These are phyloP conservation scores for Centruroides sculpturatus DNA, from an alignment of 1,140 invertebrate genomes.

Conservation along the genomic window DNA sequence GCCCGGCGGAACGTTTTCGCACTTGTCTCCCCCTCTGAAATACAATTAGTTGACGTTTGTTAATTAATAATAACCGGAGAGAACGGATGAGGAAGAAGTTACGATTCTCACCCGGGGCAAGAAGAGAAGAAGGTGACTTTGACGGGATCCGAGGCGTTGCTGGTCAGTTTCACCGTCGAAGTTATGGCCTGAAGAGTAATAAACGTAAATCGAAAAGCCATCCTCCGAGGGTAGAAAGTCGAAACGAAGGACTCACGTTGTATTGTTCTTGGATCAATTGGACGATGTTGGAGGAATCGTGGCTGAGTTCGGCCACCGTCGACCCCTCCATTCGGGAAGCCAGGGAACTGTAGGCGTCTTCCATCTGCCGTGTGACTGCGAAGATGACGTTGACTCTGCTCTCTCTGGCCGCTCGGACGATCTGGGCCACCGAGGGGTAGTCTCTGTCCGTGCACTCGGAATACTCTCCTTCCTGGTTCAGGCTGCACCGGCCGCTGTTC, in stretches of 20 bases:
- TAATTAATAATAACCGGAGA: no score
- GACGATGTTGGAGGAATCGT: conserved; percentile 86
- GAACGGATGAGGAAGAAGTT: no score
- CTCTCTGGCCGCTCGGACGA: conserved; percentile 68
- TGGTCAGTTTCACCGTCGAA: no score
- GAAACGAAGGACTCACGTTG: conserved; percentile 38
- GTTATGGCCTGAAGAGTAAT: no score
- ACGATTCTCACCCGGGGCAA: no score
- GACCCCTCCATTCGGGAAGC: conserved; percentile 57
- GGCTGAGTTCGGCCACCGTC: conserved; percentile 61
- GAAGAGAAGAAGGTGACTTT: no score
- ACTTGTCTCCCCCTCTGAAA: no score
- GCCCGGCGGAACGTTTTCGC: no score
- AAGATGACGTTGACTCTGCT: conserved; percentile 94
- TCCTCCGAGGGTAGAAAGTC: no score
- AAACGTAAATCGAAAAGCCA: no score
- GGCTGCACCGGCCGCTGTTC: conserved; percentile 80
- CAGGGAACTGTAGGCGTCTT: conserved; percentile 64
- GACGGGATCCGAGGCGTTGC: no score
- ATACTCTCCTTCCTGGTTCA: conserved; percentile 46
- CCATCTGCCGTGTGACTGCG: conserved; percentile 75
- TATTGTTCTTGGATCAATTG: conserved; percentile 77
- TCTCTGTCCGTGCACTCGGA: conserved; percentile 60
- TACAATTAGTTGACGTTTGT: no score
- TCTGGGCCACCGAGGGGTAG: conserved; percentile 84